These are phyloP conservation scores for Arctopsyche grandis DNA, from an alignment of 1,140 invertebrate genomes.

Conservation along the genomic window DNA sequence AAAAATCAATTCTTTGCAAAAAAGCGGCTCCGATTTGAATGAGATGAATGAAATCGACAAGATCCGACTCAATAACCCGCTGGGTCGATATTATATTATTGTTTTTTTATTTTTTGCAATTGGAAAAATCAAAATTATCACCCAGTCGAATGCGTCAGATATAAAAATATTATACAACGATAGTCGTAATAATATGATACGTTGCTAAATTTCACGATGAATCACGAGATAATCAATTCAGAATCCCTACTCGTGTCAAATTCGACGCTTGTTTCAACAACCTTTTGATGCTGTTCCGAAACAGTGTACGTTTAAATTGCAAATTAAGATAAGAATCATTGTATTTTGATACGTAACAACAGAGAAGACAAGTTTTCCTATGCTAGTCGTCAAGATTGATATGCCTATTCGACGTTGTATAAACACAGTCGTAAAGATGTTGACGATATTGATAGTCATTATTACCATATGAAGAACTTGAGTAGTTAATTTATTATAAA, in stretches of 20 bases:
- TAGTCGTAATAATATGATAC: no score
- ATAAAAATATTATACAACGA: no score
- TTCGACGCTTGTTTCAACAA: not conserved
- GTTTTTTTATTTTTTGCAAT: no score
- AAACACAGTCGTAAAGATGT: conserved; percentile 24
- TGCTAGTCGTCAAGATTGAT: not conserved
- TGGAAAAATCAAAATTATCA: no score
- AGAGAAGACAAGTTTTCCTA: conserved; percentile 4
- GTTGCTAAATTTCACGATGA: no score
- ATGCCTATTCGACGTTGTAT: not conserved
- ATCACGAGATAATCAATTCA: no score
- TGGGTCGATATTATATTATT: no score
- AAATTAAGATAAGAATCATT: conserved; percentile 19
- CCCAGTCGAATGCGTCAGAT: no score
- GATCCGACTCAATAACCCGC: no score
- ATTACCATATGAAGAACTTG: conserved; percentile 12
- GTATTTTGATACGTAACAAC: not conserved
- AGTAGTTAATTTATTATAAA: not conserved
- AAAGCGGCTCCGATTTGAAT: not conserved
- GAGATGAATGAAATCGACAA: not conserved
- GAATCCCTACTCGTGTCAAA: no score
- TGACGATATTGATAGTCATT: conserved; percentile 8
- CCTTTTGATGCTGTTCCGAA: not conserved
- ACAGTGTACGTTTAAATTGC: not conserved
- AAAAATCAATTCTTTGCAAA: not conserved